These are phyloP conservation scores for Scaptomyza parva DNA, from an alignment of 2,888 invertebrate genomes.

Conservation along the genomic window DNA sequence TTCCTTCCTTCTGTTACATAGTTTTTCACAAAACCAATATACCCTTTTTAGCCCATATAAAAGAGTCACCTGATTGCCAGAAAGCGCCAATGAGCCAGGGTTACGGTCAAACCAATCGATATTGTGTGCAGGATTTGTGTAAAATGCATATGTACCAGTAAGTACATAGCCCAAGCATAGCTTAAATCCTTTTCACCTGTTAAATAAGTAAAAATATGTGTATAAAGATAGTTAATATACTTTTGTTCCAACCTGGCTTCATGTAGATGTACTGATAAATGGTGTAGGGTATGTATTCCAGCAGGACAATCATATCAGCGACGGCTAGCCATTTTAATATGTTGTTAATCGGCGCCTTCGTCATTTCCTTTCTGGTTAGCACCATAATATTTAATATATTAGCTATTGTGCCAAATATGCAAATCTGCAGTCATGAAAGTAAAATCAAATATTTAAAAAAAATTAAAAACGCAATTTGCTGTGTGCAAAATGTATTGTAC, in stretches of 20 bases:
- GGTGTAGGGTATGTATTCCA: constrained; percentile 92
- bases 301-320: constrained; percentile 95
- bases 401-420: constrained; percentile 93
- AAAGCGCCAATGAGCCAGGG: constrained; percentile 96
- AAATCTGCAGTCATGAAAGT: constrained; percentile 86
- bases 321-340: constrained; percentile 93
- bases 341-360: constrained; percentile 93
- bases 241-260: constrained; percentile 86
- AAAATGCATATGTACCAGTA: constrained; percentile 95
- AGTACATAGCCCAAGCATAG: constrained; percentile 92
- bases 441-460: constrained; percentile 1
- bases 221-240: neutral
- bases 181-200: constrained; percentile 95
- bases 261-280: constrained; percentile 88
- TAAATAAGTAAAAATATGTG: neutral
- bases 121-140: constrained; percentile 95
- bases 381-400: constrained; percentile 95
- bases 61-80: constrained; percentile 92
- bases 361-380: constrained; percentile 92
- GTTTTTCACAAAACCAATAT: too few relatives aligned
- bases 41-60: too few relatives aligned
- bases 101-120: constrained; percentile 96
- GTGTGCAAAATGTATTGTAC: too few relatives aligned
- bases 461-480: neutral
- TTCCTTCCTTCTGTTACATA: too few relatives aligned